Evolutionary conservation across 2,888 invertebrate genomes (phyloP), one percentile per base, ranked within the genome.

Genomic region (Epistrophella euchroma): DNA sequence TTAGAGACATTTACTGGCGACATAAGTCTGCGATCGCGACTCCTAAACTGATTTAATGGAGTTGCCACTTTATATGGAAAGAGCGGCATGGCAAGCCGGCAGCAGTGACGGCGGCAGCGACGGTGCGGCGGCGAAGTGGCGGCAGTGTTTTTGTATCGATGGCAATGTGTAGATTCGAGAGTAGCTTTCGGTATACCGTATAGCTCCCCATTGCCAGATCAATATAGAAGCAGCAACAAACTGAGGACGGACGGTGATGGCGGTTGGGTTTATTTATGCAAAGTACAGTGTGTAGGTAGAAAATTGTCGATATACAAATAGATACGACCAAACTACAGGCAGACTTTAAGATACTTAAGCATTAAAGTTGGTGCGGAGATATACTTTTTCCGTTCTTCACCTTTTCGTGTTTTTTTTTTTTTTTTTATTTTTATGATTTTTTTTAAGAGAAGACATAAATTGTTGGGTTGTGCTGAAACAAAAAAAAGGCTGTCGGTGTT

Each of bases 1-100:
- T 55, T 68, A 75, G 71, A 70, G 60, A 52, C 75, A 84, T 81
- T 86, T 77, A 81, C 84, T 90, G 91, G 91, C 91, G 91, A 90
- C 91, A 89, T 89, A 90, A 89, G 91, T 91, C 91, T 90, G 90
- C 89, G 90, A 90, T 90, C 90, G 89, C 89, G 88, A 88, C 85
- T 86, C 73, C 83, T 88, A 78, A 84, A 84, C 86, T 81, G 86
- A 81, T 86, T 86, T 86, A 80, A 85, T 85, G 85, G 80, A 85
- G 85, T 85, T 85, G 73, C 76, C 85, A 80, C 80, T 85, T 81
- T 73, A 73, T 62, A 70, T 76, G 73, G 73, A 73, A 47, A 66
- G 66, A 25, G 56, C 50, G 77, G 71, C 32, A 28, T 28, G 32
- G 32, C n/a, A 9, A 28, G 45, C 56, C 58, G 25, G 43, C 19